These are phyloP conservation scores for Egretta garzetta DNA, from an alignment of 2,113 vertebrate genomes.

Conservation along the genomic window DNA sequence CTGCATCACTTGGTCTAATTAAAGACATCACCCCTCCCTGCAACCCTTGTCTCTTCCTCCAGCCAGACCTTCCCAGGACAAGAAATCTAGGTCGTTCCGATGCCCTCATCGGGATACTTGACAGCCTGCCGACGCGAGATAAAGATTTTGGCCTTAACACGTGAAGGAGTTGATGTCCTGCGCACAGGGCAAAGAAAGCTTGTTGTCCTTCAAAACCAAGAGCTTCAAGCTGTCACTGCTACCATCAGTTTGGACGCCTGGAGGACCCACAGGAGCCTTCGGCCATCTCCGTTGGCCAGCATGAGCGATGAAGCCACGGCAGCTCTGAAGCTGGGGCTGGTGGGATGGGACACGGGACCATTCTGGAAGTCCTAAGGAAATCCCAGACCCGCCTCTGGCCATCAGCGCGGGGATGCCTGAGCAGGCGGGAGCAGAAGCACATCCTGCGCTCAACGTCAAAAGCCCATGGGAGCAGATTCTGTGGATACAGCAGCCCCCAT, in stretches of 20 bases:
- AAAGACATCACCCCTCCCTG: background rate
- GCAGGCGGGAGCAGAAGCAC: background rate
- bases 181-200: background rate
- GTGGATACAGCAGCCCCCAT: background rate
- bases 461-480: accelerated
- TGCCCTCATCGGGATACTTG: background rate
- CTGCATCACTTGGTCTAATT: constrained; percentile 37
- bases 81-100: background rate
- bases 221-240: background rate
- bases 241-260: background rate
- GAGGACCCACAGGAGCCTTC: background rate
- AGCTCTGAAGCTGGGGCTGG: background rate
- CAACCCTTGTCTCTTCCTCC: constrained; percentile 3
- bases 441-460: background rate
- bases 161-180: background rate
- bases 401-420: accelerated
- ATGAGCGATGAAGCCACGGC: background rate
- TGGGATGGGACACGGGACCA: background rate
- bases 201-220: background rate
- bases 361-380: background rate
- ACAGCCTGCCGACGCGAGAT: background rate
- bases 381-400: background rate
- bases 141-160: background rate
- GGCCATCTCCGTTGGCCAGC: background rate
- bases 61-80: background rate